Evolutionary conservation across 2,888 invertebrate genomes (phyloP).

Genomic region (Eledona agricola): DNA sequence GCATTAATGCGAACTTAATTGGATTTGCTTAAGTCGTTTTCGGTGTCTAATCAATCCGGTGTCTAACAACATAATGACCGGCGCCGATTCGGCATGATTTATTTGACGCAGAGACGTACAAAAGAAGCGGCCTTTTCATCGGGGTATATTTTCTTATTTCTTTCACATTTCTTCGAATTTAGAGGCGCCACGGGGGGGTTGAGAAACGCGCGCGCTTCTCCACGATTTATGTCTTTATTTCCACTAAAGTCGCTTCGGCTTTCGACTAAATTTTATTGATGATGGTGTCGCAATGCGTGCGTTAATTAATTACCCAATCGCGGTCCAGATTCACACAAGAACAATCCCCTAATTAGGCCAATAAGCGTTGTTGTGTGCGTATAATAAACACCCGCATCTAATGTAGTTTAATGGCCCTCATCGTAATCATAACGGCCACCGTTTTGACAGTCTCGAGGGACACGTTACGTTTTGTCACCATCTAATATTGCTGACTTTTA

Average conservation of each 20-base stretch:
- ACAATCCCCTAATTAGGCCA: constrained; percentile 33
- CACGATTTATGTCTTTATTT: constrained; percentile 55
- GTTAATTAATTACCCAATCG: constrained; percentile 25
- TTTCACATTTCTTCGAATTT: constrained; percentile 52
- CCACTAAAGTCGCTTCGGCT: constrained; percentile 26
- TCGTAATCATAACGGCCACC: constrained; percentile 39
- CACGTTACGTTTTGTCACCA: constrained; percentile 46
- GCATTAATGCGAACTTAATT: too few relatives aligned
- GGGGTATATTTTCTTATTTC: constrained; percentile 53
- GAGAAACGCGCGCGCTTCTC: constrained; percentile 47
- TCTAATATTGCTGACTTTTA: too few relatives aligned
- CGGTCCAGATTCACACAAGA: constrained; percentile 24
- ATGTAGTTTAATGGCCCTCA: constrained; percentile 48
- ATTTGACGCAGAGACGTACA: constrained; percentile 35
- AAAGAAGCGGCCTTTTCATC: constrained; percentile 43
- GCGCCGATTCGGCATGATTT: too few relatives aligned
- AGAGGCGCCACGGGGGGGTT: constrained; percentile 49
- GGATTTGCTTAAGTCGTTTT: too few relatives aligned
- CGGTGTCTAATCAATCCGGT: neutral
- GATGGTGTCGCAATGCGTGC: neutral
- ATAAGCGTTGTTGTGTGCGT: constrained; percentile 38
- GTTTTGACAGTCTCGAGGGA: constrained; percentile 42
- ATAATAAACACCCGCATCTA: constrained; percentile 48
- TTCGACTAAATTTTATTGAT: constrained; percentile 10
- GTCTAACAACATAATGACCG: neutral